A percentile compares a stretch with the other conserved stretches of the same genome.
Evolutionary conservation across 1,140 invertebrate genomes (phyloP).

Genomic region (Polypedilum pembai): DNA sequence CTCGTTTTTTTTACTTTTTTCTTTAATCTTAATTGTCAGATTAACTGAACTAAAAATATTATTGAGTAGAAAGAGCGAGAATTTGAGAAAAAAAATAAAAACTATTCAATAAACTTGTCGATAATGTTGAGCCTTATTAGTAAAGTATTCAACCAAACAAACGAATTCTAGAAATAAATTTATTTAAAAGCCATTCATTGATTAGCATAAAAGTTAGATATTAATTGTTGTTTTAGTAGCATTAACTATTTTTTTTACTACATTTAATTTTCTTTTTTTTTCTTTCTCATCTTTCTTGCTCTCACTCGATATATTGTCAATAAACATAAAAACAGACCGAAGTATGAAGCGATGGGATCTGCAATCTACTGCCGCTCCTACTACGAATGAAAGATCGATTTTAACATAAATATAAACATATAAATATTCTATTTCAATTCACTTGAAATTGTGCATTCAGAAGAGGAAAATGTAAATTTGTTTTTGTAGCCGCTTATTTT

Average conservation of each 20-base stretch:
- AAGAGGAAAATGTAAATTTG: no score
- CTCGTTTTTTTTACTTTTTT: constrained; percentile 8
- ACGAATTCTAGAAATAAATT: constrained; percentile 5
- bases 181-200: neutral
- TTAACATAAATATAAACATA: no score
- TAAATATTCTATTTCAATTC: no score
- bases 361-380: constrained; percentile 25
- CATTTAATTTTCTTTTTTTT: neutral
- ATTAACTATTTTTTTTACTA: neutral
- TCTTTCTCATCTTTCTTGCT: neutral
- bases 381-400: constrained; percentile 5
- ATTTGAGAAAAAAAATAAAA: neutral
- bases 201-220: neutral
- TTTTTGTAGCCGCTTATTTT: no score
- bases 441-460: no score
- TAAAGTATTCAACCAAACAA: neutral
- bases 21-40: neutral
- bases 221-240: constrained; percentile 4
- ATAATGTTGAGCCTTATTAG: neutral
- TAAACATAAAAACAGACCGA: neutral
- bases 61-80: neutral
- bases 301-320: neutral
- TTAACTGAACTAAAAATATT: neutral
- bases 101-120: constrained; percentile 3
- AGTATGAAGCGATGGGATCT: constrained; percentile 21